Percentiles rank a stretch among this genome's conserved stretches.
Conservation (phyloP, 1,140 invertebrate species). For the Oedothorax gibbosus region DNA sequence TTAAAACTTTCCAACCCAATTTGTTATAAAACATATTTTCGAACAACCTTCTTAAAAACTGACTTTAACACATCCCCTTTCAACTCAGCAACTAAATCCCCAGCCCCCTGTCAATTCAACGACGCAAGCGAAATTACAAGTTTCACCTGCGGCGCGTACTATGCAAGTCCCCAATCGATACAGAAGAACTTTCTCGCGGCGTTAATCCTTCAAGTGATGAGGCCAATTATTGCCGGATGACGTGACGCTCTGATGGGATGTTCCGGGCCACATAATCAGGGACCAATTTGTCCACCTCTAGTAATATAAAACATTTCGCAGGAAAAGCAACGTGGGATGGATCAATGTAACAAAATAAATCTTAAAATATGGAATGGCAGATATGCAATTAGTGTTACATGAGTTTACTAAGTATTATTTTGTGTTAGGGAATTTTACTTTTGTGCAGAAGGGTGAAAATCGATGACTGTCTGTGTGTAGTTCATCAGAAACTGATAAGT, state of each 20-base stretch:
- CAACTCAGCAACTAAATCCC: too few relatives aligned
- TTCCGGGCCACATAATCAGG: slow-evolving; percentile 60
- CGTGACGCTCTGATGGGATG: slow-evolving; percentile 55
- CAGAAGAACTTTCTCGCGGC: slow-evolving; percentile 10
- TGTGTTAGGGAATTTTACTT: too few relatives aligned
- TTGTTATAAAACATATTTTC: too few relatives aligned
- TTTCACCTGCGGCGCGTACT: slow-evolving; percentile 18
- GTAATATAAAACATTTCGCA: slow-evolving; percentile 40
- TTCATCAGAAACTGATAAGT: too few relatives aligned
- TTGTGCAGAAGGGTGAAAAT: too few relatives aligned
- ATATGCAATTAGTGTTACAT: too few relatives aligned
- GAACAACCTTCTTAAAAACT: too few relatives aligned
- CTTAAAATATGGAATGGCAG: too few relatives aligned
- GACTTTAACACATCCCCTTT: too few relatives aligned
- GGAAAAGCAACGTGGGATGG: slow-evolving; percentile 27
- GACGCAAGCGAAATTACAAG: neutral
- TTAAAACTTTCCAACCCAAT: too few relatives aligned
- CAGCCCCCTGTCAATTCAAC: neutral
- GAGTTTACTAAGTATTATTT: too few relatives aligned
- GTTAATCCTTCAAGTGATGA: slow-evolving; percentile 59
- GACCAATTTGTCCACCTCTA: slow-evolving; percentile 38
- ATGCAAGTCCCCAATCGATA: slow-evolving; percentile 40
- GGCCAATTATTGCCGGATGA: slow-evolving; percentile 57
- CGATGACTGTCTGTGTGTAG: too few relatives aligned
- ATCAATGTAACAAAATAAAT: neutral